Evolutionary conservation across 1,140 invertebrate genomes (phyloP), one percentile per base, ranked within the genome.

Genomic region (Marisa cornuarietis): DNA sequence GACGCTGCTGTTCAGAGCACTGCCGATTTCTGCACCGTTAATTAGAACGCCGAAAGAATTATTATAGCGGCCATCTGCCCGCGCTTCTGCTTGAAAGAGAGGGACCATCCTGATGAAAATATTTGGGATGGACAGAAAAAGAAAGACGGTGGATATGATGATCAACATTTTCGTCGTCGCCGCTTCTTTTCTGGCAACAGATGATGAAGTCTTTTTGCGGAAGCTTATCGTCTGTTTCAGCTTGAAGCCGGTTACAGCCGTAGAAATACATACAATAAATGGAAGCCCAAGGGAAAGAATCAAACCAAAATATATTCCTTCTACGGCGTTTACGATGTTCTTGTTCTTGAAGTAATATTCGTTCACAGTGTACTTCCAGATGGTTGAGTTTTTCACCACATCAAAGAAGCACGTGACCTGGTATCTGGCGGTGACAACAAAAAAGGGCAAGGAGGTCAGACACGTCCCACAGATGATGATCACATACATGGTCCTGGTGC

Each of bases 341-440:
- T 65, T 61, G 74, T 76, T 42, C 61, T 76, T 26, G 10, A 20
- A 42, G 61, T 76, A 76, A 42, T 65, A 76, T 24, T 65, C 58
- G 31, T 63, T 65, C 20, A 63, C 24, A 14, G 58, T 65, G 24
- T 65, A 31, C 14, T 20, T 76, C 24, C 22, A 51, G 61, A 63
- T 31, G 62, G 42, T 26, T 6, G 61, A 18, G 26, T 49, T 65
- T 54, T 61, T 76, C 6, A 9, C 61, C 16, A 63, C 61, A 61
- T 76, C 62, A 63, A 42, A 76, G 22, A 76, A 61, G 62, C 74
- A 76, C 24, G 26, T 61, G 24, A 58, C 52, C 22, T 49, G 31
- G 31, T 42, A 76, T 10, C 61, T 61, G 62, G 54, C 61, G 62
- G 61, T 65, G 18, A n/a, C 74, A 7, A 76, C 65, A 61, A 49